These are phyloP conservation scores for Ciconia boyciana DNA, from an alignment of 2,113 vertebrate genomes.

Conservation along the genomic window DNA sequence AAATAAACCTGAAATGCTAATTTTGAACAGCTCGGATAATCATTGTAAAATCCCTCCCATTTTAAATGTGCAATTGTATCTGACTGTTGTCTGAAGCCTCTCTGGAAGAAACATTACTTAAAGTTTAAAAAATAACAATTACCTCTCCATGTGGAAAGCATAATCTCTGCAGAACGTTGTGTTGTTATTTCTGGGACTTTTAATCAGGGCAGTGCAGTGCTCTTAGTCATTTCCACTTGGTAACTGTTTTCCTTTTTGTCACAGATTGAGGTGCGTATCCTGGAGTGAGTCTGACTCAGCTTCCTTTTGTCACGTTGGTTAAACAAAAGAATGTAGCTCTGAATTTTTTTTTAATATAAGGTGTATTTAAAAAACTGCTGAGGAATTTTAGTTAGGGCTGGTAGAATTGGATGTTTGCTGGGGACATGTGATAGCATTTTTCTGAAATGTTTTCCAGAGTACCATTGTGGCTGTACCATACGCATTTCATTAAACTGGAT, in stretches of 20 bases:
- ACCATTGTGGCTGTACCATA: neutral
- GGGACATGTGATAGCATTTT: neutral
- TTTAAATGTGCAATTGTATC: neutral
- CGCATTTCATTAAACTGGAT: neutral
- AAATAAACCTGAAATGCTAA: conserved; percentile 7
- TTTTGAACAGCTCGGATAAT: neutral
- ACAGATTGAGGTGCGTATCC: neutral
- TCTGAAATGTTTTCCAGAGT: neutral
- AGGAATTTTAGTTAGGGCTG: neutral
- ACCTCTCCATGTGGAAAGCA: neutral
- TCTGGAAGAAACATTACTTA: neutral
- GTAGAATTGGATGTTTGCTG: neutral
- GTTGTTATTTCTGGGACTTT: conserved; percentile 22
- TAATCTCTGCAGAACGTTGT: neutral
- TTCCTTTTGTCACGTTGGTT: conserved; percentile 41
- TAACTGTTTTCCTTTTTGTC: conserved; percentile 26
- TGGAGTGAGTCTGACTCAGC: conserved; percentile 25
- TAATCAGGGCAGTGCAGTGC: conserved; percentile 42
- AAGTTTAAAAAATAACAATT: conserved; percentile 29
- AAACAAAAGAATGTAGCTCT: neutral
- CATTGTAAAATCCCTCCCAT: neutral
- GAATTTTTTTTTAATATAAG: neutral
- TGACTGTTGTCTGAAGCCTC: neutral
- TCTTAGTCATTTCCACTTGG: conserved; percentile 47
- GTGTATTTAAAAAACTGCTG: neutral